Evolutionary conservation across 2,797 vertebrate genomes (phyloP), one percentile per base, ranked within the genome.

Genomic region (Tolypeutes matacus): DNA sequence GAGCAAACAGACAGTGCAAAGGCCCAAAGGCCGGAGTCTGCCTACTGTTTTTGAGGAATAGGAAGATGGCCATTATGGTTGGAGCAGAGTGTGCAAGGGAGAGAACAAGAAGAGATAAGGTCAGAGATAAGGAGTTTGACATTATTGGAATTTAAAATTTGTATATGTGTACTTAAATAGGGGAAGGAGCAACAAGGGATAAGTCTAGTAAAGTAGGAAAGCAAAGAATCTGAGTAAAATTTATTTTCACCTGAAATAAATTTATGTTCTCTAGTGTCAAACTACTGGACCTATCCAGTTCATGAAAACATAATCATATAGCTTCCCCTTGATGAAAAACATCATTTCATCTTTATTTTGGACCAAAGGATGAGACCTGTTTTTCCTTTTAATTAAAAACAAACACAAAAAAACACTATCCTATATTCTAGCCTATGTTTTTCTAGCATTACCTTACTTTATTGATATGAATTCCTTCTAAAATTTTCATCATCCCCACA

Each of bases 181-280:
- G 31, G 31, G 9, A 82, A 29, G 34, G 36, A 51, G 31, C 8
- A 46, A 36, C 21, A 82, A 29, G 17, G 34, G 7, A 14, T 70
- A 34, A 62, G 23, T 29, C 9, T 27, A 78, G 27, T 60, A 39
- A 62, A 10, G 5, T 42, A 60, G 60, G 49, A 75, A 81, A 4
- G 17, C 31, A 49, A 34, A 76, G 42, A 69, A 62, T 82, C 7
- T 69, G 23, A 90, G 49, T 70, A 85, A 85, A 69, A 39, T 64
- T 89, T 65, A 85, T 60, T 89, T 92, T 36, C 49, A 94, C 39
- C 29, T 73, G 53, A 42, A 31, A 51, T 78, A 53, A 72, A 78
- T n/a, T n/a, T n/a, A n/a, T n/a, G 39, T 27, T 86, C 27, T 88
- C 72, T 42, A 69, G 31, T 69, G 21, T 78, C 42, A 78, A 69